Percentiles rank a stretch among this genome's conserved stretches.
phyloP scores from a whole-genome alignment of 2,888 invertebrate genomes.

The Nomada fabriciana region DNA sequence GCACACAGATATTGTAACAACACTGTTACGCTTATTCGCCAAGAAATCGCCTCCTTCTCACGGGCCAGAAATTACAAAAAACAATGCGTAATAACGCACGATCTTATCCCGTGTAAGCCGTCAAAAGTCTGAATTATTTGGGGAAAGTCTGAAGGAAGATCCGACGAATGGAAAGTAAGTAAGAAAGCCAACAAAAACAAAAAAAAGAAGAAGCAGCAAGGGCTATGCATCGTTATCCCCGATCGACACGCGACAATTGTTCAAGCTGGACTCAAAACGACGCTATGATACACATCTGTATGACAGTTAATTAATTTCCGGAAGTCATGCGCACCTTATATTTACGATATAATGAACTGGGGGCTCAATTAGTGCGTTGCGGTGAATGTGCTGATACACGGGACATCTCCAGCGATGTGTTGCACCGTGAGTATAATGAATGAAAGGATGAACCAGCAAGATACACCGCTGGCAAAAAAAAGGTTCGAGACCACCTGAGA shows the following conservation, averaged over 20 bases:
- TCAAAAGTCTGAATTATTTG: constrained; percentile 5
- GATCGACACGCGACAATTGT: constrained; percentile 18
- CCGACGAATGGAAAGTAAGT: background rate
- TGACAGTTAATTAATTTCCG: constrained; percentile 23
- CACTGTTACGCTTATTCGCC: constrained; percentile 8
- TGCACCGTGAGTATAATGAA: constrained; percentile 19
- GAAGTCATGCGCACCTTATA: background rate
- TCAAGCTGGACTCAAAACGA: constrained; percentile 12
- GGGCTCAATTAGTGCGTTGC: constrained; percentile 32
- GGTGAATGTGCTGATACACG: constrained; percentile 14
- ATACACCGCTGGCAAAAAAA: no score
- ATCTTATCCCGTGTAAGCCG: constrained; percentile 25
- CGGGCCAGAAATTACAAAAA: constrained; percentile 38
- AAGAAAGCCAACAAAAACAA: constrained; percentile 13
- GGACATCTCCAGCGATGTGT: constrained; percentile 7
- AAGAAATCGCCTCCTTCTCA: constrained; percentile 41
- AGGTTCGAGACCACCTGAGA: no score
- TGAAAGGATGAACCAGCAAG: constrained; percentile 8
- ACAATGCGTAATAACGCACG: constrained; percentile 33
- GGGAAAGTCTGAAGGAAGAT: background rate
- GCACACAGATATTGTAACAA: background rate
- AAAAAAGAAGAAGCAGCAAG: background rate
- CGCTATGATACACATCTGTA: constrained; percentile 17
- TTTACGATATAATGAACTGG: constrained; percentile 12
- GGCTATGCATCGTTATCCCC: background rate